A percentile compares a stretch with the other conserved stretches of the same genome.
These are phyloP conservation scores for Drosophila suzukii DNA, from an alignment of 1,140 invertebrate genomes.

Conservation along the genomic window DNA sequence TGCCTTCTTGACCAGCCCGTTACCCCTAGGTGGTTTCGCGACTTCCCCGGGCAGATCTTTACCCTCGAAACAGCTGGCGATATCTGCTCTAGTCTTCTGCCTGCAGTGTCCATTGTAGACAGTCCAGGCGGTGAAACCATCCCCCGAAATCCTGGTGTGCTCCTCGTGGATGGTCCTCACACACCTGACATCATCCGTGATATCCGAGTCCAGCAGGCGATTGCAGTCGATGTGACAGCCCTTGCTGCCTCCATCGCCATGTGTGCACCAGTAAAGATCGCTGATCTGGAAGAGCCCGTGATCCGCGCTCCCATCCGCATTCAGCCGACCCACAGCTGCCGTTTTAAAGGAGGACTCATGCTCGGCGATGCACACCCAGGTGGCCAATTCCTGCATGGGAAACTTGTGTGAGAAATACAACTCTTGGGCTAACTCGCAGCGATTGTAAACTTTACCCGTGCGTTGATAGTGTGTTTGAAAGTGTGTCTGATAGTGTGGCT, in stretches of 20 bases:
- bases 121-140: conserved; percentile 90
- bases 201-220: conserved; percentile 88
- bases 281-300: conserved; percentile 86
- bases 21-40: conserved; percentile 1
- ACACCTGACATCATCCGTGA: conserved; percentile 88
- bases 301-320: conserved; percentile 86
- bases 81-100: conserved; percentile 66
- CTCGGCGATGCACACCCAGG: conserved; percentile 91
- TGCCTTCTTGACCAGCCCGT: conserved; percentile 19
- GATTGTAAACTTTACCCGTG: conserved; percentile 87
- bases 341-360: conserved; percentile 90
- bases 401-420: conserved; percentile 85
- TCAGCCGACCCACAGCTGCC: conserved; percentile 86
- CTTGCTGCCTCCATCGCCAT: conserved; percentile 85
- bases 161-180: conserved; percentile 87
- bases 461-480: conserved; percentile 41
- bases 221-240: conserved; percentile 88
- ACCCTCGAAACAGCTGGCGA: conserved; percentile 65
- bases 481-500: conserved; percentile 46
- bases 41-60: conserved; percentile 6
- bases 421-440: conserved; percentile 89
- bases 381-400: conserved; percentile 83
- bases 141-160: conserved; percentile 87
- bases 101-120: conserved; percentile 86
- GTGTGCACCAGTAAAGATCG: conserved; percentile 89